Evolutionary conservation across 92 coral and sea anemone species (phyloP).

Genomic region (Epizoanthus stellaris): DNA sequence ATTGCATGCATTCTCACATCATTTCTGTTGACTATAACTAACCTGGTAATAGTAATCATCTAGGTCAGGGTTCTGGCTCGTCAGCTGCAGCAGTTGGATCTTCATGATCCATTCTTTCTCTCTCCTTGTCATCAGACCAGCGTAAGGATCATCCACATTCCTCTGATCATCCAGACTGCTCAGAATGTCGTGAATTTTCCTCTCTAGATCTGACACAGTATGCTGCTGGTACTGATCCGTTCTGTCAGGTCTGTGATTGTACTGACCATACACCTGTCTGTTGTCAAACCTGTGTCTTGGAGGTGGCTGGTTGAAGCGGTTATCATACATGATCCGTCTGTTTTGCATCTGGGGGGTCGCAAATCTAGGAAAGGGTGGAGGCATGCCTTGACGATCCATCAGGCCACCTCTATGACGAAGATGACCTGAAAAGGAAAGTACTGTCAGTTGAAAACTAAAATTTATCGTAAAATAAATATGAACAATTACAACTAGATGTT

Average conservation of each 20-base stretch:
- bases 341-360: constrained; percentile 78
- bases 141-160: constrained; percentile 74
- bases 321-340: constrained; percentile 53
- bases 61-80: constrained; percentile 85
- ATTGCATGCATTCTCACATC: too few relatives aligned
- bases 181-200: constrained; percentile 81
- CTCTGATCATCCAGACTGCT: constrained; percentile 60
- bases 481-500: too few relatives aligned
- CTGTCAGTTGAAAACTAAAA: not conserved
- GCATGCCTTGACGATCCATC: constrained; percentile 60
- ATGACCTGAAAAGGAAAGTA: constrained; percentile 59
- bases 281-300: constrained; percentile 64
- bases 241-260: constrained; percentile 31
- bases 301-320: constrained; percentile 33
- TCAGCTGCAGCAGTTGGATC: constrained; percentile 92
- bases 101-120: constrained; percentile 98
- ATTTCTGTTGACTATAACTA: not conserved
- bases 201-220: constrained; percentile 77
- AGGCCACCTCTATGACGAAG: constrained; percentile 61
- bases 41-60: constrained; percentile 98
- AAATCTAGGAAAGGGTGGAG: constrained; percentile 80
- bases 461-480: too few relatives aligned
- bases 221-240: constrained; percentile 60
- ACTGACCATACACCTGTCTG: constrained; percentile 34
- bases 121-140: constrained; percentile 93